phyloP scores from a whole-genome alignment of 2,888 invertebrate genomes.

The Melieria crassipennis region DNA sequence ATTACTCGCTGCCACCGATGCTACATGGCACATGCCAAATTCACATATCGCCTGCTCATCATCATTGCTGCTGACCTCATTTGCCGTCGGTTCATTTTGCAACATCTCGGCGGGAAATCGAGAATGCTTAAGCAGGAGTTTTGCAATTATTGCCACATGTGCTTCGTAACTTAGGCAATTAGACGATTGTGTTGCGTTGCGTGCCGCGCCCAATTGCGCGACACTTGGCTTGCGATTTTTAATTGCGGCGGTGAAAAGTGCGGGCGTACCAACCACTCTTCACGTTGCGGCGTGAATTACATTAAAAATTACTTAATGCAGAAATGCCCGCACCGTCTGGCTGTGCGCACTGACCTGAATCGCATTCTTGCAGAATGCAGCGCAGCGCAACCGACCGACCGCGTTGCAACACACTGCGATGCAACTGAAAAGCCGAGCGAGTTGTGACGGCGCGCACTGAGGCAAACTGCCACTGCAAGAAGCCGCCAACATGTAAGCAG shows the following conservation, averaged over 20 bases:
- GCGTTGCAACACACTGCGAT: neutral
- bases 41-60: too few species aligned
- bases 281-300: slow-evolving; percentile 6
- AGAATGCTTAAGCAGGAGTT: too few species aligned
- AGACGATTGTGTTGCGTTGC: too few species aligned
- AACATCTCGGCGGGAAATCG: too few species aligned
- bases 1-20: too few species aligned
- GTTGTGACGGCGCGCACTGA: slow-evolving; percentile 17
- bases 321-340: neutral
- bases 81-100: too few species aligned
- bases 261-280: neutral
- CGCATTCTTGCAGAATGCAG: slow-evolving; percentile 22
- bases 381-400: slow-evolving; percentile 11
- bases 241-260: neutral
- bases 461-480: neutral
- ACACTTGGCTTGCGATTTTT: too few species aligned
- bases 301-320: slow-evolving; percentile 27
- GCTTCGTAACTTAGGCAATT: too few species aligned
- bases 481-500: neutral
- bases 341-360: slow-evolving; percentile 25
- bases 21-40: too few species aligned
- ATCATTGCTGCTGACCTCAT: too few species aligned
- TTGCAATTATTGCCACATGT: too few species aligned
- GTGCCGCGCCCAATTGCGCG: too few species aligned
- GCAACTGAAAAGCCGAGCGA: slow-evolving; percentile 1